Conservation (phyloP, 2,797 vertebrate genomes). For the Coluber constrictor region DNA sequence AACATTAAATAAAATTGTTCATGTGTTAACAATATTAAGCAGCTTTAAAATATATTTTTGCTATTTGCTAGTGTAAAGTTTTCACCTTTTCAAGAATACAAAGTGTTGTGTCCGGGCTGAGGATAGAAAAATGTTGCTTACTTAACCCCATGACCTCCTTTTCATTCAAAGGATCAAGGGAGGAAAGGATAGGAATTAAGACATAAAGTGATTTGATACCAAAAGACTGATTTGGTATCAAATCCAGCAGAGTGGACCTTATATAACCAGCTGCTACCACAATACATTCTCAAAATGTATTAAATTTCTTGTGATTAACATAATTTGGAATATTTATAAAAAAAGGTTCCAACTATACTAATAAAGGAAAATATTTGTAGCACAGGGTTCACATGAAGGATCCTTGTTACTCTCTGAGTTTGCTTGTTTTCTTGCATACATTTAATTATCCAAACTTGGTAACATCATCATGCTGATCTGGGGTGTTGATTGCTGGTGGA, state of each 20-base stretch:
- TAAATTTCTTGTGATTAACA: not conserved
- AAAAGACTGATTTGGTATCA: conserved; percentile 1
- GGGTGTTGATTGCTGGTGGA: too few species aligned
- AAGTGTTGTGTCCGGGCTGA: conserved; percentile 22
- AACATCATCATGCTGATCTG: too few species aligned
- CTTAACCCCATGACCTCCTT: conserved; percentile 23
- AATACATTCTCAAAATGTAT: not conserved
- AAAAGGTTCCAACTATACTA: not conserved
- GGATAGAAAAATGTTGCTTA: conserved; percentile 8
- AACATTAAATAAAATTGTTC: not conserved
- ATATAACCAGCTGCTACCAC: conserved; percentile 1
- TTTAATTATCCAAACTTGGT: too few species aligned
- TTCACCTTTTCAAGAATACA: conserved; percentile 18
- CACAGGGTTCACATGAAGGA: too few species aligned
- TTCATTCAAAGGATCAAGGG: not conserved
- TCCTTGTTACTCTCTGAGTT: too few species aligned
- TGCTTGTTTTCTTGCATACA: too few species aligned
- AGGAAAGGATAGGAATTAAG: not conserved
- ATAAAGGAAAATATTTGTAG: too few species aligned
- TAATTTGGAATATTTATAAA: not conserved
- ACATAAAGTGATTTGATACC: conserved; percentile 10
- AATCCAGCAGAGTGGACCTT: conserved; percentile 3
- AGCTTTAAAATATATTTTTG: not conserved
- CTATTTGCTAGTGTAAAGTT: not conserved
- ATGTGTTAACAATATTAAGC: not conserved